Conservation (phyloP, 2,888 invertebrate species). For the Cryptophagus acutangulus region DNA sequence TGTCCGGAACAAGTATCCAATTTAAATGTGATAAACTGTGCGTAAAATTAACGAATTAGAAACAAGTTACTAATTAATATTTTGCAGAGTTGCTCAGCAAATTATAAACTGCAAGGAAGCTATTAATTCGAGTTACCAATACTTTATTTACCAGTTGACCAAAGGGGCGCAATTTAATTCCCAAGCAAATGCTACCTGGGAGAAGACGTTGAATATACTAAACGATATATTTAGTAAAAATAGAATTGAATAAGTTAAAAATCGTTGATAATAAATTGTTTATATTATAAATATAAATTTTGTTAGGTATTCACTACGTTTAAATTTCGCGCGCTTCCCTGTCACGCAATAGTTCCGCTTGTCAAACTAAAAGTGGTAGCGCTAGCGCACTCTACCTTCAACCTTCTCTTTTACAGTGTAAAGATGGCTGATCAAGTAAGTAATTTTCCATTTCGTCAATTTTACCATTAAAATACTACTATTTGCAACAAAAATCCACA, state of each 20-base stretch:
- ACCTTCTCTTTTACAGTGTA: conserved; percentile 53
- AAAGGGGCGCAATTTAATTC: conserved; percentile 29
- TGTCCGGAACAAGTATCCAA: conserved; percentile 42
- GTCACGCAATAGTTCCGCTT: neutral
- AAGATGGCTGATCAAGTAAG: conserved; percentile 82
- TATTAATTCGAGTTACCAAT: conserved; percentile 33
- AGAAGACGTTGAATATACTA: conserved; percentile 28
- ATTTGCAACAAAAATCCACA: neutral
- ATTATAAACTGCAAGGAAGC: conserved; percentile 38
- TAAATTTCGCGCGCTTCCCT: conserved; percentile 2
- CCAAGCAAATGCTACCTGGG: conserved; percentile 32
- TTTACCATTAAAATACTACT: neutral
- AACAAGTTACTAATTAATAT: no score
- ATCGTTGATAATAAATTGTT: conserved; percentile 6
- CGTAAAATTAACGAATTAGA: conserved; percentile 35
- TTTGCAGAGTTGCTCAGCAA: no score
- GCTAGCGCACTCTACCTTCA: neutral
- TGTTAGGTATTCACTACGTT: neutral
- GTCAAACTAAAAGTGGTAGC: neutral
- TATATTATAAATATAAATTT: conserved; percentile 2
- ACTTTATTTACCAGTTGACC: conserved; percentile 42
- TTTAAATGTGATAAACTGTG: conserved; percentile 46
- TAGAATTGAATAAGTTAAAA: conserved; percentile 7
- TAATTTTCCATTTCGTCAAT: conserved; percentile 28
- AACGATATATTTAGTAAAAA: conserved; percentile 25